phyloP scores from a whole-genome alignment of 2,113 vertebrate genomes.

The Galeopterus variegatus region DNA sequence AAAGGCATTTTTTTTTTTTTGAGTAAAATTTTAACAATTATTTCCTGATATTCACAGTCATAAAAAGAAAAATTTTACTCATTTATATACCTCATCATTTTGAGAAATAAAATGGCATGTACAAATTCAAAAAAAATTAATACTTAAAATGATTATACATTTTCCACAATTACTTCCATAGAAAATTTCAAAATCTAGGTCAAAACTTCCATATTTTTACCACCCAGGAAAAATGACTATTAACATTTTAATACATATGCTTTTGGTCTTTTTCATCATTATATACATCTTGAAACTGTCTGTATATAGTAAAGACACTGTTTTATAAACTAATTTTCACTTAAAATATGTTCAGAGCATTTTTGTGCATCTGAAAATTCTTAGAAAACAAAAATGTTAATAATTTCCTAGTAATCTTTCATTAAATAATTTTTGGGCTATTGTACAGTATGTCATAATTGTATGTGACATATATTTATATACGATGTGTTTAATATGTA shows the following conservation, averaged over 20 bases:
- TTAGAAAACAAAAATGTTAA: slow-evolving; percentile 15
- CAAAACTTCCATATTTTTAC: neutral
- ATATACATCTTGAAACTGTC: neutral
- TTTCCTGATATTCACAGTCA: slow-evolving; percentile 21
- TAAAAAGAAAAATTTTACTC: neutral
- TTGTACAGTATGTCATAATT: neutral
- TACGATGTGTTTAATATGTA: no score
- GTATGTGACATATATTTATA: no score
- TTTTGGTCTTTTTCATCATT: slow-evolving; percentile 10
- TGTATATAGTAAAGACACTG: neutral
- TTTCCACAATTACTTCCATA: neutral
- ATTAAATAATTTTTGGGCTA: neutral
- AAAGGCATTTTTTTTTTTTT: slow-evolving; percentile 2
- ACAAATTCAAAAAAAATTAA: neutral
- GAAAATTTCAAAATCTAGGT: slow-evolving; percentile 25
- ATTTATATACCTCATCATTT: neutral
- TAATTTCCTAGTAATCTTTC: slow-evolving; percentile 26
- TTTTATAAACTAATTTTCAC: slow-evolving; percentile 48
- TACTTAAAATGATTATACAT: neutral
- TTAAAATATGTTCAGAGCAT: neutral
- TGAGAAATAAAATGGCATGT: neutral
- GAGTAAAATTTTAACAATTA: slow-evolving; percentile 37
- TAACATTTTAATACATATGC: slow-evolving; percentile 14
- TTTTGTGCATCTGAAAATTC: neutral
- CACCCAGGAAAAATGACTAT: neutral